phyloP scores from a whole-genome alignment of 2,888 invertebrate species.

The Scaeva pyrastri region DNA sequence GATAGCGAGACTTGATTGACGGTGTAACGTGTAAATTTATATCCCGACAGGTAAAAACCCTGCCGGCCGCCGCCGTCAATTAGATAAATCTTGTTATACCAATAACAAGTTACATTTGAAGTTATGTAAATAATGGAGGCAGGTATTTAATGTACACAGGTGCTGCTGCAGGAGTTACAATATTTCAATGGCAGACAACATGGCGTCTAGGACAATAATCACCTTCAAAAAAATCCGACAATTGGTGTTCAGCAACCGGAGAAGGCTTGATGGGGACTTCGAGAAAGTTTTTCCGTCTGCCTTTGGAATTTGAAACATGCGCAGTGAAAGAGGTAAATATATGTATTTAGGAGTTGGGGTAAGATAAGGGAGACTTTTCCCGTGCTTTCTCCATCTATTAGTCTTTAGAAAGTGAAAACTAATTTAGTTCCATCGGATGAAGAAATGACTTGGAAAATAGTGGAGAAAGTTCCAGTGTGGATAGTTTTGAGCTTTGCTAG shows the following conservation, averaged over 20 bases:
- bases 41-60: background rate
- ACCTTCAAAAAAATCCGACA: conserved; percentile 56
- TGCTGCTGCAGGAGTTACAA: background rate
- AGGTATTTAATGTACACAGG: background rate
- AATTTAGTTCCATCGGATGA: conserved; percentile 32
- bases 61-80: no score
- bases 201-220: conserved; percentile 51
- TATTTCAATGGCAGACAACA: background rate
- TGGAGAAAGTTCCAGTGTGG: background rate
- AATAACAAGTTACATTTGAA: no score
- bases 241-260: conserved; percentile 59
- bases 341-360: background rate
- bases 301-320: conserved; percentile 41
- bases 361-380: background rate
- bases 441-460: background rate
- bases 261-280: background rate
- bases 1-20: conserved; percentile 55
- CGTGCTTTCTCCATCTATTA: background rate
- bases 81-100: no score
- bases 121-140: no score
- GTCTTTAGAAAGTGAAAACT: conserved; percentile 1
- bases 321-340: conserved; percentile 17
- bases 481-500: conserved; percentile 61
- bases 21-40: background rate
- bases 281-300: background rate